Conservation (phyloP, 2,797 vertebrate species). For the Oreochromis grahami region DNA sequence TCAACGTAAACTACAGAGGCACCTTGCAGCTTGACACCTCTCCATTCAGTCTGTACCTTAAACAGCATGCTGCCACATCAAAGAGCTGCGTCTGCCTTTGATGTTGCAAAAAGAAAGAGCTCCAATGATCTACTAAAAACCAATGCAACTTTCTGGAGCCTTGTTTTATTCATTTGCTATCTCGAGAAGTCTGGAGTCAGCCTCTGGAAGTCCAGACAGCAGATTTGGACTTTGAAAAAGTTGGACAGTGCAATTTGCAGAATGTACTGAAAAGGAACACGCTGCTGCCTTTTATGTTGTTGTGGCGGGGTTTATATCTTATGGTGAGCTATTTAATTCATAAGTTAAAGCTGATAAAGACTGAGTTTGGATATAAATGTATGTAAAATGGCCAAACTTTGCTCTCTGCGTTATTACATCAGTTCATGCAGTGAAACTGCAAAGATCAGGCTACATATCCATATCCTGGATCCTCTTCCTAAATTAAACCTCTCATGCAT, state of each 20-base stretch:
- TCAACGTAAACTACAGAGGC: constrained; percentile 97
- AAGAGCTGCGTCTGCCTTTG: constrained; percentile 88
- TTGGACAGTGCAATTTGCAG: constrained; percentile 3
- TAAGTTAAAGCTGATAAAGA: background rate
- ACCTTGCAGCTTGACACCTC: constrained; percentile 98
- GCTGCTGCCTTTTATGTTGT: background rate
- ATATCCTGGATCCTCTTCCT: too few relatives aligned
- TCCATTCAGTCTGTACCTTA: constrained; percentile 99
- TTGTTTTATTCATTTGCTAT: constrained; percentile 72
- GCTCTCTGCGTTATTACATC: background rate
- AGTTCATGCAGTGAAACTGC: background rate
- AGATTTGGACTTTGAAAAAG: constrained; percentile 14
- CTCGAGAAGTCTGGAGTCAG: constrained; percentile 52
- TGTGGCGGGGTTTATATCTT: background rate
- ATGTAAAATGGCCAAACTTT: background rate
- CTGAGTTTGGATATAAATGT: background rate
- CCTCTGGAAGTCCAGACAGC: constrained; percentile 36
- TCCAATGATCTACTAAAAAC: constrained; percentile 93
- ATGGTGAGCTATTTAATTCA: background rate
- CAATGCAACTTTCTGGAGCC: constrained; percentile 85
- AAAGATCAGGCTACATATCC: background rate
- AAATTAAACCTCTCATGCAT: background rate
- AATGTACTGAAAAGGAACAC: background rate
- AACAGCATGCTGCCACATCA: constrained; percentile 97
- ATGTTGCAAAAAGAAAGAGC: constrained; percentile 95